A percentile compares a stretch with the other conserved stretches of the same genome.
These are phyloP conservation scores for Campoletis sonorensis DNA, from an alignment of 1,140 invertebrate genomes.

Conservation along the genomic window DNA sequence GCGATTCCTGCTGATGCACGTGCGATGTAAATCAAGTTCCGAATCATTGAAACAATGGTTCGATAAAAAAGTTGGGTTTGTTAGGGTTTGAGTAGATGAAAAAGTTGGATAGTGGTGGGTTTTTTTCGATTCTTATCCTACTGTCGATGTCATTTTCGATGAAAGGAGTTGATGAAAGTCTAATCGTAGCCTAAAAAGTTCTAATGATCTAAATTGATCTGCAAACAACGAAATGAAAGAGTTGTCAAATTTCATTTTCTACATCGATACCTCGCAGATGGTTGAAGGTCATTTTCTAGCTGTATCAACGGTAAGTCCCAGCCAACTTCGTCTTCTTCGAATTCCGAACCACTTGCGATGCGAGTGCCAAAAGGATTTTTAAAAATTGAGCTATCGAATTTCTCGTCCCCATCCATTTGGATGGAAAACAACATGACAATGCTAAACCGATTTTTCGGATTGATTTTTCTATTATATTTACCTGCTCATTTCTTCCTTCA, in stretches of 20 bases:
- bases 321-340: slow-evolving; percentile 76
- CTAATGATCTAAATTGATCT: not conserved
- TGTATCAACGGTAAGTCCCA: slow-evolving; percentile 78
- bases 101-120: too few relatives aligned
- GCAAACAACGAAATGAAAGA: slow-evolving; percentile 27
- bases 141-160: too few relatives aligned
- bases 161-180: not conserved
- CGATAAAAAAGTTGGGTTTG: too few relatives aligned
- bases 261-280: slow-evolving; percentile 70
- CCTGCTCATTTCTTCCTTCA: slow-evolving; percentile 78
- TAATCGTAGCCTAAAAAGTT: not conserved
- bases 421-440: slow-evolving; percentile 3
- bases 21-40: slow-evolving; percentile 16
- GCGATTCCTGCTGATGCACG: slow-evolving; percentile 58
- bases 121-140: too few relatives aligned
- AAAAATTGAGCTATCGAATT: slow-evolving; percentile 60
- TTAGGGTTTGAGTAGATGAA: too few relatives aligned
- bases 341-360: slow-evolving; percentile 76
- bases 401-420: slow-evolving; percentile 37
- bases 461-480: slow-evolving; percentile 64
- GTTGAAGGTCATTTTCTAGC: slow-evolving; percentile 77
- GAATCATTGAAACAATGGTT: too few relatives aligned
- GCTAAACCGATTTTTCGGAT: not conserved
- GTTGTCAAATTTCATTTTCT: slow-evolving; percentile 6
- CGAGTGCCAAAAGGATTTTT: slow-evolving; percentile 71